These are phyloP conservation scores for Emydura subglobosa DNA, from an alignment of 2,113 vertebrate species.

Conservation along the genomic window DNA sequence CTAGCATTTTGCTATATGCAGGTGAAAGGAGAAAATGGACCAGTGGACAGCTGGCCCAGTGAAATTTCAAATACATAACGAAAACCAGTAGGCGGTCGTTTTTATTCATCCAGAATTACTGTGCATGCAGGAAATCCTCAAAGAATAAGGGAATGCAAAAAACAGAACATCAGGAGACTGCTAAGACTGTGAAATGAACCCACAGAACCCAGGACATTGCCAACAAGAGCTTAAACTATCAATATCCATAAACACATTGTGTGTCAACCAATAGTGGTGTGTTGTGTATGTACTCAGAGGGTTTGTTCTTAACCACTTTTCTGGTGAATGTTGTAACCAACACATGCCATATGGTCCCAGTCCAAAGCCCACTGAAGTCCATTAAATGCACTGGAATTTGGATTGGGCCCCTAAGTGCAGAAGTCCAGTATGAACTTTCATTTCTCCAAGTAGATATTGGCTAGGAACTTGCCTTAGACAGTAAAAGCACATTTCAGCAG, in stretches of 20 bases:
- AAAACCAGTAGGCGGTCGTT: neutral
- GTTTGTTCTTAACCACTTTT: neutral
- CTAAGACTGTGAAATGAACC: neutral
- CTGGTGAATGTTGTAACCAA: neutral
- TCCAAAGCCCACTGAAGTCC: neutral
- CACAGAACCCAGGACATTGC: neutral
- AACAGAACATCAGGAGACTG: neutral
- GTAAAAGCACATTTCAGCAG: neutral
- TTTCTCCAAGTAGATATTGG: neutral
- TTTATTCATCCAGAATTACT: conserved; percentile 32
- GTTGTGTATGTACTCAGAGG: neutral
- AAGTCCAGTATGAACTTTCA: fast-evolving
- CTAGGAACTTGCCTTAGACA: neutral
- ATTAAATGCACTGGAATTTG: neutral
- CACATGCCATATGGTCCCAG: neutral
- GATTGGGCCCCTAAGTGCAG: fast-evolving
- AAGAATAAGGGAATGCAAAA: neutral
- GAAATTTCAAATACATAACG: neutral
- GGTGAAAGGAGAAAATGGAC: conserved; percentile 12
- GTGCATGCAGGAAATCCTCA: neutral
- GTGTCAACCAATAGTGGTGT: neutral
- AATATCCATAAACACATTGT: neutral
- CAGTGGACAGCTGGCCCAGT: neutral
- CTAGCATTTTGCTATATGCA: neutral
- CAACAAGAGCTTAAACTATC: neutral